Conservation (phyloP, 2,888 invertebrate genomes). For the Diachrysia chrysitis region DNA sequence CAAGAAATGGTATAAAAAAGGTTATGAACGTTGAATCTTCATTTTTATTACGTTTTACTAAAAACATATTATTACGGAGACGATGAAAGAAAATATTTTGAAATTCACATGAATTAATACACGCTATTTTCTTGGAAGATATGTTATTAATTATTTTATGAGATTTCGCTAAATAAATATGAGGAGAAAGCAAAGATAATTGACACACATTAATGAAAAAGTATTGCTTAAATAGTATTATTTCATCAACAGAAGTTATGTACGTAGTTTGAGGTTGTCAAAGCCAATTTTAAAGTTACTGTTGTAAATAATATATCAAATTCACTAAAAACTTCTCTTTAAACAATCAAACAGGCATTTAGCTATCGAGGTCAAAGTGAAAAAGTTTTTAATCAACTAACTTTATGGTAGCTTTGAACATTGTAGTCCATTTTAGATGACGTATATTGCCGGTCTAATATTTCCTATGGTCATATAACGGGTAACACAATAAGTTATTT, state of each 20-base stretch:
- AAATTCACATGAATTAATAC: slow-evolving; percentile 8
- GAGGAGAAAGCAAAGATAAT: neutral
- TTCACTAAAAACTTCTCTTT: neutral
- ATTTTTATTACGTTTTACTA: neutral
- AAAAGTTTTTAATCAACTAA: neutral
- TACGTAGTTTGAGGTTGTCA: neutral
- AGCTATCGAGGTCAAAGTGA: neutral
- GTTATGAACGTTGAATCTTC: neutral
- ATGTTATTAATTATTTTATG: neutral
- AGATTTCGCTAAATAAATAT: neutral
- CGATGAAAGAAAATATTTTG: slow-evolving; percentile 29
- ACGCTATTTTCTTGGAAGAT: neutral
- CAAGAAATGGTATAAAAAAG: slow-evolving; percentile 18
- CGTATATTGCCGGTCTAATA: too few relatives aligned
- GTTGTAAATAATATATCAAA: neutral
- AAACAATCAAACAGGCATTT: neutral
- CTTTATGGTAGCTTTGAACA: neutral
- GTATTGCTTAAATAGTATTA: neutral
- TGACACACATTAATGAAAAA: too few relatives aligned
- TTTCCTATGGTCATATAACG: too few relatives aligned
- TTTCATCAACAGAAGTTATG: neutral
- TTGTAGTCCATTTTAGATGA: too few relatives aligned
- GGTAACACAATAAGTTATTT: too few relatives aligned
- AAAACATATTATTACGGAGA: neutral
- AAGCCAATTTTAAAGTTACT: neutral